Percentiles rank a stretch among this genome's conserved stretches.
Conservation (phyloP, 92 coral and sea anemone genomes). For the Actinostola sp. region DNA sequence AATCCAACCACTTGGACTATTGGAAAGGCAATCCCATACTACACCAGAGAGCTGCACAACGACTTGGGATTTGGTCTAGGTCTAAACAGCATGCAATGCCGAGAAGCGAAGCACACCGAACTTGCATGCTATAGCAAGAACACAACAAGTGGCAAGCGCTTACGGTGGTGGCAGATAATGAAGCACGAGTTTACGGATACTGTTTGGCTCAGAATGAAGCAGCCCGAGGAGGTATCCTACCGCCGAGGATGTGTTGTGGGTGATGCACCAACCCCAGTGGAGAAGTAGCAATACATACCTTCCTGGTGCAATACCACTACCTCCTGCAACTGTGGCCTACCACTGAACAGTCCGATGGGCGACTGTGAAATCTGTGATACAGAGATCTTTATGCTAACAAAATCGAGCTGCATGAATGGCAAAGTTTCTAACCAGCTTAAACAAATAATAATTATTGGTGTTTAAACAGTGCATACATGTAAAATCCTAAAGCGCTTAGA, state of each 20-base stretch:
- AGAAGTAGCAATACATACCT: slow-evolving; percentile 24
- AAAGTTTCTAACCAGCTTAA: neutral
- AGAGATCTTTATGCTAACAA: slow-evolving; percentile 5
- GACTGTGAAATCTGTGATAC: slow-evolving; percentile 29
- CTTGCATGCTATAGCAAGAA: slow-evolving; percentile 19
- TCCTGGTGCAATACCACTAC: slow-evolving; percentile 5
- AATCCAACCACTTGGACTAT: slow-evolving; percentile 41
- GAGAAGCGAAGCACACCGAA: slow-evolving; percentile 30
- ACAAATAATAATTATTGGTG: too few species aligned
- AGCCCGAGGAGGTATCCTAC: slow-evolving; percentile 20
- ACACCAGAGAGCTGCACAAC: slow-evolving; percentile 6
- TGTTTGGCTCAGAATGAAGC: slow-evolving; percentile 20
- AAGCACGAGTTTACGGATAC: slow-evolving; percentile 34
- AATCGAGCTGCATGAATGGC: slow-evolving; percentile 27
- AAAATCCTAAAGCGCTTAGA: too few species aligned
- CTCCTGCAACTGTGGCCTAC: slow-evolving; percentile 27
- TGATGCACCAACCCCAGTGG: slow-evolving; percentile 31
- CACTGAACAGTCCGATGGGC: neutral
- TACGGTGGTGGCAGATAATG: slow-evolving; percentile 34
- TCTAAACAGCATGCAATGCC: slow-evolving; percentile 36
- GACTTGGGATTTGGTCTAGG: slow-evolving; percentile 39
- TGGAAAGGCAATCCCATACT: slow-evolving; percentile 33
- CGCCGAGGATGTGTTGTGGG: slow-evolving; percentile 22
- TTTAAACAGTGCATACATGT: too few species aligned
- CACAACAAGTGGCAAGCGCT: slow-evolving; percentile 30